Evolutionary conservation across 2,888 invertebrate species (phyloP), one percentile per base, ranked within the genome.

Genomic region (Glyphotaelius pellucidus): DNA sequence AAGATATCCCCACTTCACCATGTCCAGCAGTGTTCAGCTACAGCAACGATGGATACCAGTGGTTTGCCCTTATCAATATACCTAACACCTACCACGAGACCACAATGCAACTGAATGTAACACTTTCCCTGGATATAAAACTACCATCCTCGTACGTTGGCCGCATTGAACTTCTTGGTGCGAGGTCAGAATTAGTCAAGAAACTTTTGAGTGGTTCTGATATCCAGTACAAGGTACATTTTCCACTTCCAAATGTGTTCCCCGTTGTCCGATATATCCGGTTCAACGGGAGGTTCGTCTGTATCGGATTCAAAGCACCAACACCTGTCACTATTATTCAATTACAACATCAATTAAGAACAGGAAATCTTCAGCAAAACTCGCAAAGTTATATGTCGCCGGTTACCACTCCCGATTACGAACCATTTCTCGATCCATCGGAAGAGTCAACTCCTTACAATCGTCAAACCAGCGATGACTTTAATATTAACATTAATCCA

Each of bases 241-340:
- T 95, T 93, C 95, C 95, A 15, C 94, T 94, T 47, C 94, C 94
- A 2, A 90, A 92, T 85, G 85, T 92, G 81, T 38, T 93, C 35
- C 95, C 95, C 3, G 94, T 94, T 94, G 94, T 95, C 5, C 95
- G 95, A 2, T 94, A 94, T 94, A 95, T 95, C 88, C 90, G 93
- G 2, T 94, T 95, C 12, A 95, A 95, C 92, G 95, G 94, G 5
- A 93, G 94, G 47, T 91, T 94, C 79, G 94, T 95, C 35, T 95
- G 95, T 93, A 93, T 93, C 12, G 95, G 95, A 86, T 94, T 94
- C 87, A 94, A 94, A 3, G 92, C 86, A 2, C 94, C 94, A 80
- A 93, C 92, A 25, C 83, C 94, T 5, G 94, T 95, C 7, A 95
- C 95, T 5, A 94, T 94, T 3, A 95, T 95, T 30, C 94, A 94